Conservation (phyloP, 2,888 invertebrate species). For the Pyrrhia umbra region DNA sequence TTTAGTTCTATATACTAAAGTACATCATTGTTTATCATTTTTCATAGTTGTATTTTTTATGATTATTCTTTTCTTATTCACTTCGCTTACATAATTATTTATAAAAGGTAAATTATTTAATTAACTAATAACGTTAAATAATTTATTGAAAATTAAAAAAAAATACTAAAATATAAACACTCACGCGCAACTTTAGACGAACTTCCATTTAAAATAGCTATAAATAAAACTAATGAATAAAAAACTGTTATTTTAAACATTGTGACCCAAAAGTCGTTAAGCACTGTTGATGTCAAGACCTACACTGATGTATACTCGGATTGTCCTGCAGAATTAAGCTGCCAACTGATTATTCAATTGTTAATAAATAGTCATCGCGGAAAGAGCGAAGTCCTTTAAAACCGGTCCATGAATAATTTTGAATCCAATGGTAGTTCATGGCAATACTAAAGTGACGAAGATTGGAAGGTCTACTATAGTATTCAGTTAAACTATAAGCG, state of each 20-base stretch:
- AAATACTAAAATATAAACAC: conserved; percentile 40
- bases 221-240: conserved; percentile 39
- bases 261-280: conserved; percentile 45
- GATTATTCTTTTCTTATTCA: too few species aligned
- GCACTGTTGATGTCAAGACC: conserved; percentile 54
- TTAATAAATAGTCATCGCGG: conserved; percentile 33
- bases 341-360: conserved; percentile 35
- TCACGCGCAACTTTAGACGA: conserved; percentile 66
- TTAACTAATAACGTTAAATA: too few species aligned
- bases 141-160: not conserved
- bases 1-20: too few species aligned
- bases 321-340: conserved; percentile 26
- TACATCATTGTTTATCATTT: too few species aligned
- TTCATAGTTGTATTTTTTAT: too few species aligned
- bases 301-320: conserved; percentile 60
- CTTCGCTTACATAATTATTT: too few species aligned
- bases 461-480: not conserved
- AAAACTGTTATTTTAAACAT: conserved; percentile 58
- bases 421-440: conserved; percentile 1
- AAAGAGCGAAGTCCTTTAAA: conserved; percentile 26
- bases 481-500: not conserved
- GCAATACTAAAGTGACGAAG: not conserved
- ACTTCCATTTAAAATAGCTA: conserved; percentile 44
- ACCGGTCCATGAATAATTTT: conserved; percentile 40
- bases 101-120: too few species aligned